Evolutionary conservation across 2,888 invertebrate genomes (phyloP), one percentile per base, ranked within the genome.

Genomic region (Andrena bicolor): DNA sequence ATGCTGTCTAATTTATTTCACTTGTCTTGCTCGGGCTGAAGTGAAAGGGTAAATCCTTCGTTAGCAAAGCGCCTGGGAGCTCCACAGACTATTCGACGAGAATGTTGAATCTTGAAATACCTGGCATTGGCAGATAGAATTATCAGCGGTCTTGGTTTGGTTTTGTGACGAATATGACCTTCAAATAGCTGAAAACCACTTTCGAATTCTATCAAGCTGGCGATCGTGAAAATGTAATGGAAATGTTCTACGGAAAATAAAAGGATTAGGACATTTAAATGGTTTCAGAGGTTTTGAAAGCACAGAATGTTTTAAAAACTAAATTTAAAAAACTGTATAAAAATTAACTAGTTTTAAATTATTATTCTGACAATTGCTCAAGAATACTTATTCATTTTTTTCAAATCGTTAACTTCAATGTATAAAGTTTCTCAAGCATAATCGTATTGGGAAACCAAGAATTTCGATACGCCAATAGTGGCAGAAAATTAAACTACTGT

Each of bases 1-100:
- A 41, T 41, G 41, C 23, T 41, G 41, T 64, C 64, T 32, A 30
- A 64, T 51, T 66, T 30, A 51, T 66, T n/a, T 30, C n/a, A 20
- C 30, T n/a, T n/a, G 49, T 10, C 51, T 28, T 13, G 16, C 16
- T 5, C 30, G 30, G 16, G 32, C 23, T 23, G 4, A 23, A 56
- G 26, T 56, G 23, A 13, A 41, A 16, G 41, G 23, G n/a, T 49
- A 51, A 66, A 51, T 51, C 51, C 30, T 66, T 66, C 49, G 48
- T 49, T 61, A 61, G 48, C 41, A 16, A 8, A 26, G 64, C 26
- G 41, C 23, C 23, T 48, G 26, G 26, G 41, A 64, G 64, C 41
- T 48, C 23, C 63, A 2, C 16, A 35, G 32, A 35, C 32, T 20
- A 35, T 63, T 32, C 61, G 41, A 26, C 41, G 41, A 26, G 41